These are phyloP conservation scores for Oryzias celebensis DNA, from an alignment of 2,113 vertebrate genomes.

Conservation along the genomic window DNA sequence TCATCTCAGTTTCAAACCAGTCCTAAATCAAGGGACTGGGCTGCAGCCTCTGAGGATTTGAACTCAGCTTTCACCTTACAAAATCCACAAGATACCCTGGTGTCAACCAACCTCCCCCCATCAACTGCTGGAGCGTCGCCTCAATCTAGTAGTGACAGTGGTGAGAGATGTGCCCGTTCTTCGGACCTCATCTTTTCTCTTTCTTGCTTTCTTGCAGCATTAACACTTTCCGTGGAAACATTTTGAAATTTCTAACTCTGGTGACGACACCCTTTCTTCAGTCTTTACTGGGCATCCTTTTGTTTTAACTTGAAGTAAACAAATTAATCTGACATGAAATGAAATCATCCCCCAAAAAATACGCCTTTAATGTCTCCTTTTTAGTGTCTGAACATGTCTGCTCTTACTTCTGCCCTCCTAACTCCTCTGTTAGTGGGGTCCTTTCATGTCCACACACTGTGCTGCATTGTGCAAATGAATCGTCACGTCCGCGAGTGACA, in stretches of 20 bases:
- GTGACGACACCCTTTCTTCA: neutral
- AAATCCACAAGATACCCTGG: constrained; percentile 54
- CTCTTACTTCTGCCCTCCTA: constrained; percentile 24
- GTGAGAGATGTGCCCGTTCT: constrained; percentile 82
- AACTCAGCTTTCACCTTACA: constrained; percentile 76
- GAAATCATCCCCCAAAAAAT: constrained; percentile 10
- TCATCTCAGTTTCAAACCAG: constrained; percentile 81
- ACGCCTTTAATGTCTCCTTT: constrained; percentile 7
- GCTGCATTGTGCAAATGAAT: constrained; percentile 35
- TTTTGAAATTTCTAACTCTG: constrained; percentile 37
- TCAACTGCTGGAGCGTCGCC: constrained; percentile 75
- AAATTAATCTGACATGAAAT: constrained; percentile 23
- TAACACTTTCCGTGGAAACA: constrained; percentile 34
- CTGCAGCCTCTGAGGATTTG: constrained; percentile 74
- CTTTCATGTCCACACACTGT: constrained; percentile 27
- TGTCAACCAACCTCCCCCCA: constrained; percentile 50
- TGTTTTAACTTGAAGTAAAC: neutral
- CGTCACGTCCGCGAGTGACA: constrained; percentile 40
- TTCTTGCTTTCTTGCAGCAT: constrained; percentile 35
- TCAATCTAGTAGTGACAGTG: constrained; percentile 80
- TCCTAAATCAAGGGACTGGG: constrained; percentile 80
- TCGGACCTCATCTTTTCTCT: constrained; percentile 39
- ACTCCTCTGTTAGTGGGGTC: constrained; percentile 19
- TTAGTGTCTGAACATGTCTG: constrained; percentile 30
- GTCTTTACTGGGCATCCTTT: constrained; percentile 2